phyloP scores from a whole-genome alignment of 2,797 vertebrate genomes.

The Microctenopoma lineatum region DNA sequence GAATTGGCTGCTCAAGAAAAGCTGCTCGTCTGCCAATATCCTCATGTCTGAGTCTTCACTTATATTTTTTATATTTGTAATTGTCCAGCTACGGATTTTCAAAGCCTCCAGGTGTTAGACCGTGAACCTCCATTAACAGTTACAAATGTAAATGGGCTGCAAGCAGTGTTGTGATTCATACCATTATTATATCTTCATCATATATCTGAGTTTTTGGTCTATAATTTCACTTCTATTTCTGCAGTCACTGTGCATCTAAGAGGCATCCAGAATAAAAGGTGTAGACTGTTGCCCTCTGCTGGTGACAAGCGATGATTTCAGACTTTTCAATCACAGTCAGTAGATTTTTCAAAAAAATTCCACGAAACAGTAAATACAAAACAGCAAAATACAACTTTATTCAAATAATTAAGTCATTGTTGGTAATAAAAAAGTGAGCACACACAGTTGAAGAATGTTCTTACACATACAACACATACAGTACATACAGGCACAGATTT shows the following conservation, averaged over 20 bases:
- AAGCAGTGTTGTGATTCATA: neutral
- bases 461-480: slow-evolving; percentile 47
- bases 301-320: slow-evolving; percentile 3
- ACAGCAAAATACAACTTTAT: slow-evolving; percentile 75
- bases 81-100: no score
- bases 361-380: slow-evolving; percentile 52
- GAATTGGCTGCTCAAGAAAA: slow-evolving; percentile 8
- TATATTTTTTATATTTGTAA: no score
- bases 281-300: slow-evolving; percentile 59
- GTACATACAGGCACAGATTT: slow-evolving; percentile 65
- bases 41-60: neutral
- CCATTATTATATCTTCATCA: neutral
- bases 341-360: slow-evolving; percentile 22
- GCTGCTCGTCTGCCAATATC: neutral
- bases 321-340: no score
- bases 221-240: neutral
- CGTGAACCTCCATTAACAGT: no score
- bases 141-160: neutral
- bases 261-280: neutral
- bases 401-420: slow-evolving; percentile 64
- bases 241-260: neutral
- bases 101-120: neutral
- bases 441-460: slow-evolving; percentile 18
- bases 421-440: slow-evolving; percentile 44
- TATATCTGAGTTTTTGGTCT: neutral